A percentile compares a stretch with the other conserved stretches of the same genome.
phyloP scores from a whole-genome alignment of 2,888 invertebrate species.

The Chloroclystis v-ata region DNA sequence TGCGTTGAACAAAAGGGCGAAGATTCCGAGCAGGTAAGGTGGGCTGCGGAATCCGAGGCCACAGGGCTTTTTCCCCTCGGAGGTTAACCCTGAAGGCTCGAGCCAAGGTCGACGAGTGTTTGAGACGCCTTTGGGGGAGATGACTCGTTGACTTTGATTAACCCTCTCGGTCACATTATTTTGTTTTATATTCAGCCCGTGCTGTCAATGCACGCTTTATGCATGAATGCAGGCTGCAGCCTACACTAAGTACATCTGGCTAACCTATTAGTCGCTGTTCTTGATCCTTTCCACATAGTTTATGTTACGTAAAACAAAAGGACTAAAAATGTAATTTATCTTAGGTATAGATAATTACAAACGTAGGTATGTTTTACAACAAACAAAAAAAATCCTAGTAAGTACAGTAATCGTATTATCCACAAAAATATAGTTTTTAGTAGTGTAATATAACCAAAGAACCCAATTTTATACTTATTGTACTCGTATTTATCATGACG shows the following conservation, averaged over 20 bases:
- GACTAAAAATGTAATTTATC: too few relatives aligned
- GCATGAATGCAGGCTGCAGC: constrained; percentile 33
- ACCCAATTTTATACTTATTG: too few relatives aligned
- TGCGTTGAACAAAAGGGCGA: constrained; percentile 41
- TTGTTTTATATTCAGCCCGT: constrained; percentile 42
- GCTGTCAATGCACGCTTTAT: constrained; percentile 59
- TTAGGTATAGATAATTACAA: too few relatives aligned
- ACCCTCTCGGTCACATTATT: constrained; percentile 53
- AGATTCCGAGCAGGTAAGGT: constrained; percentile 51
- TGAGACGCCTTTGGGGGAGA: constrained; percentile 58
- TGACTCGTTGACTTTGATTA: constrained; percentile 64
- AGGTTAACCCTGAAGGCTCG: constrained; percentile 59
- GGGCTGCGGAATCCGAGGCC: constrained; percentile 52
- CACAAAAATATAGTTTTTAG: too few relatives aligned
- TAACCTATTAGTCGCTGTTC: constrained; percentile 16
- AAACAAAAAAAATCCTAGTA: too few relatives aligned
- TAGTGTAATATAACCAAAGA: too few relatives aligned
- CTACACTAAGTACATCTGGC: constrained; percentile 19
- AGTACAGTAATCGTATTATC: too few relatives aligned
- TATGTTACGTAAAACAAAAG: too few relatives aligned
- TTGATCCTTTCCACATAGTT: too few relatives aligned
- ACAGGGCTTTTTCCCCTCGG: constrained; percentile 53
- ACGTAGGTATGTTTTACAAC: too few relatives aligned
- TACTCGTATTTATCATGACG: too few relatives aligned
- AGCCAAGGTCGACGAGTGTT: constrained; percentile 60